Evolutionary conservation across 2,113 vertebrate species (phyloP), one percentile per base, ranked within the genome.

Genomic region (Tyrannus savana): DNA sequence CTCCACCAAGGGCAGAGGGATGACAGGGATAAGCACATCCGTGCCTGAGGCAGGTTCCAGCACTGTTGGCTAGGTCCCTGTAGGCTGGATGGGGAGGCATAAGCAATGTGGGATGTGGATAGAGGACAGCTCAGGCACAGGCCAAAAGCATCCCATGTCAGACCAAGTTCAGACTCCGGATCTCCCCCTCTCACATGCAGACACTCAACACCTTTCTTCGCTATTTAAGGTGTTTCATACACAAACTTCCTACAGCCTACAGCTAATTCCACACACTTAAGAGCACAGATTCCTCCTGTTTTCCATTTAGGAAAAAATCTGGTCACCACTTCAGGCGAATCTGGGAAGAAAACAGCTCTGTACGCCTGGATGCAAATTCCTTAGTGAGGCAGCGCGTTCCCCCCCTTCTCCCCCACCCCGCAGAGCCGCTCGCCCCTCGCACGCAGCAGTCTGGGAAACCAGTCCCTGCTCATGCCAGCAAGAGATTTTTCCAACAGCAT

Each of bases 401-500:
- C 37, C 69, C 60, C 44, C 37, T 62, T 71, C 62, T 49, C 66
- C 66, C 64, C 31, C 1, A 5, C 16, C 46, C 56, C 8, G 1
- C 37, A 22, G 5, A 0, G 33, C 87, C 3, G 4, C 35, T 30
- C 23, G 2, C 28, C 39, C 55, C 63, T 53, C 2, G 47, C 85
- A 66, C 6, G 44, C 86, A 11, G 15, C 92, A 23, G 86, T 8
- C 64, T 19, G 73, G 93, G 81, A 71, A 91, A 55, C 52, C 33
- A 3, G 84, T 22, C 60, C 77, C 42, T 3, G 12, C 93, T 89
- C 77, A 5, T 10, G 59, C 88, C 85, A 93, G 84, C 62, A 37
- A 56, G 62, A 87, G 93, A 42, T 87, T 85, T 95, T 95, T 95
- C 87, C 87, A 76, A 44, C 71, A 35, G 87, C 82, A 66, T 79